Evolutionary conservation across 2,113 vertebrate species (phyloP).

Genomic region (Gila orcuttii): DNA sequence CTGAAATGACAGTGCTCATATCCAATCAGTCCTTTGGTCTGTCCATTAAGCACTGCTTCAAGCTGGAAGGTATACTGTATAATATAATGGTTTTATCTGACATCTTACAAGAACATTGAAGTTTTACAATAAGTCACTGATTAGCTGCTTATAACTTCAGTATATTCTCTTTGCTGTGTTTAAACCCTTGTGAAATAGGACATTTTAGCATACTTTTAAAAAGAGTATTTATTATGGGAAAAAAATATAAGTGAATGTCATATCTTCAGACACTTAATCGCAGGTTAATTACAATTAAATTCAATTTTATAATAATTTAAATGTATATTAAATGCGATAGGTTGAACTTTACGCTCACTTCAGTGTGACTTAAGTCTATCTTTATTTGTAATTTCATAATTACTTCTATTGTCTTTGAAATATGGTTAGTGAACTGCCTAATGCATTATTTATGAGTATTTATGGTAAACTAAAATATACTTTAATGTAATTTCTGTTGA

Average conservation of each 20-base stretch:
- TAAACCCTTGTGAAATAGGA: slow-evolving; percentile 4
- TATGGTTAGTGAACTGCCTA: not conserved
- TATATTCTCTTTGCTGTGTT: not conserved
- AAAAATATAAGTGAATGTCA: not conserved
- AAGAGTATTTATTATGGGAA: not conserved
- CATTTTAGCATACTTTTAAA: not conserved
- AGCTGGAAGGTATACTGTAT: not conserved
- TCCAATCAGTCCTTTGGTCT: not conserved
- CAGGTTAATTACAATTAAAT: not conserved
- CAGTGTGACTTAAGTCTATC: not conserved
- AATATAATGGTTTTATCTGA: not conserved
- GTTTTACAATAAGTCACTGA: not conserved
- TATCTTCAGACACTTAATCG: not conserved
- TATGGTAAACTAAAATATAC: too few species aligned
- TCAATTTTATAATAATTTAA: not conserved
- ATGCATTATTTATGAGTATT: too few species aligned
- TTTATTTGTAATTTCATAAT: not conserved
- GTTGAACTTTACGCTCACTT: not conserved
- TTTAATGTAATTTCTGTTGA: too few species aligned
- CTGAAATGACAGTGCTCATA: too few species aligned
- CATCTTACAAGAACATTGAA: not conserved
- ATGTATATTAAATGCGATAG: not conserved
- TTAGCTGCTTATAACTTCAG: not conserved
- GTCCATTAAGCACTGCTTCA: not conserved
- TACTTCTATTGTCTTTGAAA: not conserved